Conservation (phyloP, 2,888 invertebrate genomes). For the Scaeva pyrastri region DNA sequence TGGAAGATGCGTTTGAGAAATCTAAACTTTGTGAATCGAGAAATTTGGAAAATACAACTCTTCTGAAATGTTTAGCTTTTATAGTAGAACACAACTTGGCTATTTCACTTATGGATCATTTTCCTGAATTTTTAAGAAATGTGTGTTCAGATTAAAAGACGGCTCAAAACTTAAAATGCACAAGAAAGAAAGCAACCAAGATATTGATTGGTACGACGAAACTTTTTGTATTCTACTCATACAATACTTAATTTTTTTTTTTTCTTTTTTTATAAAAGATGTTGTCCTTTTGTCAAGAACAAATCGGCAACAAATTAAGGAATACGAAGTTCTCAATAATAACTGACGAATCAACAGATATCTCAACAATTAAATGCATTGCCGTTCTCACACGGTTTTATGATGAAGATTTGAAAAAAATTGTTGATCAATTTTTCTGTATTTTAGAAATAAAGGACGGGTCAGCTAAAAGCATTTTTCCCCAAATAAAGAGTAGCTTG, state of each 20-base stretch:
- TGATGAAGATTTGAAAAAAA: neutral
- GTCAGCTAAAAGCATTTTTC: neutral
- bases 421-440: neutral
- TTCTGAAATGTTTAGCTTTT: no score
- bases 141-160: neutral
- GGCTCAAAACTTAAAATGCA: neutral
- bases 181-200: neutral
- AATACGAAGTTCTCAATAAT: neutral
- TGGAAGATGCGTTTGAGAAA: no score
- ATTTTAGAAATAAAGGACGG: constrained; percentile 4
- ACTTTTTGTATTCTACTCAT: neutral
- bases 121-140: neutral
- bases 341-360: no score
- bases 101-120: neutral
- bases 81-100: neutral
- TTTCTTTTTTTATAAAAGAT: no score
- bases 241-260: no score
- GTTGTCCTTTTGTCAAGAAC: no score
- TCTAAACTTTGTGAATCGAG: no score
- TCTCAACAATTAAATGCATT: no score
- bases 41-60: no score
- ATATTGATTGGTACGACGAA: neutral
- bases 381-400: neutral
- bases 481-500: neutral
- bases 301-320: no score